These are phyloP conservation scores for Dendroctonus valens DNA, from an alignment of 1,140 invertebrate genomes.

Conservation along the genomic window DNA sequence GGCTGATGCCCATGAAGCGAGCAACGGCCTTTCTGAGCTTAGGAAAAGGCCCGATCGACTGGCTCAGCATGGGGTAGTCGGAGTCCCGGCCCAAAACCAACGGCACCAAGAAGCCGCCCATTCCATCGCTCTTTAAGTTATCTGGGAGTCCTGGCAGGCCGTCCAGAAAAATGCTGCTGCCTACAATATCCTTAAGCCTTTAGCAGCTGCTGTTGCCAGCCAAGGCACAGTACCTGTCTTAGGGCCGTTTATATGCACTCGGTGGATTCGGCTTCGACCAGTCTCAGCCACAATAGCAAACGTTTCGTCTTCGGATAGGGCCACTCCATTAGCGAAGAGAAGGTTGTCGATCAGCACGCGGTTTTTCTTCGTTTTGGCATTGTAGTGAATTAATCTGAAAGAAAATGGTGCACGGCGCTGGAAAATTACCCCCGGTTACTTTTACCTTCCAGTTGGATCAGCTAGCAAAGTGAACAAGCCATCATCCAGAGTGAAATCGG, in stretches of 20 bases:
- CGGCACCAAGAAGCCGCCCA: conserved; percentile 67
- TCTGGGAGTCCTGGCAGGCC: conserved; percentile 80
- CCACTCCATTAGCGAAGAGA: conserved; percentile 80
- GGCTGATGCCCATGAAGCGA: conserved; percentile 55
- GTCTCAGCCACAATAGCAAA: conserved; percentile 74
- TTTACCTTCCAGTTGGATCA: conserved; percentile 74
- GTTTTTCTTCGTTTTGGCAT: conserved; percentile 62
- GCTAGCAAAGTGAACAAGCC: conserved; percentile 59
- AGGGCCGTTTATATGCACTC: conserved; percentile 72
- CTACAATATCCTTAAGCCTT: conserved; percentile 55
- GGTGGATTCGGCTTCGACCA: conserved; percentile 54
- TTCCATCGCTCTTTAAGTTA: conserved; percentile 66
- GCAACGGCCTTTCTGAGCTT: conserved; percentile 61
- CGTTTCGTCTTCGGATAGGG: conserved; percentile 69
- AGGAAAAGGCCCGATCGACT: conserved; percentile 58
- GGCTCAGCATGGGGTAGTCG: conserved; percentile 53
- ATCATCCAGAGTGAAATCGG: conserved; percentile 64
- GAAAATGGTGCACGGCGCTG: background rate
- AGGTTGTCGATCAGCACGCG: conserved; percentile 68
- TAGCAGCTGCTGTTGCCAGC: background rate
- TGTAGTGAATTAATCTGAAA: conserved; percentile 64
- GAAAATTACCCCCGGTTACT: conserved; percentile 1
- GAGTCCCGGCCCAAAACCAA: conserved; percentile 56
- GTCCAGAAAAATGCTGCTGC: conserved; percentile 61
- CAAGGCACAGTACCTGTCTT: conserved; percentile 58